Evolutionary conservation across 2,113 vertebrate genomes (phyloP), one percentile per base, ranked within the genome.

Genomic region (Ptyas mucosa): DNA sequence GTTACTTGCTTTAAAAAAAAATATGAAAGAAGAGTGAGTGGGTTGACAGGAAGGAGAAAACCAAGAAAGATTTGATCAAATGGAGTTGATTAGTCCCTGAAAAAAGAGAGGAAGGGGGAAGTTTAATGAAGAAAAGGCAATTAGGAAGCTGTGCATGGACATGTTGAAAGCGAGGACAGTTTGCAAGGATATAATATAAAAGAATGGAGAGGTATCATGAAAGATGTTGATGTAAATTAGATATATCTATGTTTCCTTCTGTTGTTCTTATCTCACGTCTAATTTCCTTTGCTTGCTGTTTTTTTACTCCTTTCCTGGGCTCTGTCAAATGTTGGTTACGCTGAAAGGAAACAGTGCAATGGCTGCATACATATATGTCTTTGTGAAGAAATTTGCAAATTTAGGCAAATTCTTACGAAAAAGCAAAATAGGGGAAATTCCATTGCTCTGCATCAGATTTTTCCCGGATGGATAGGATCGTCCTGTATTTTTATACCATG

Each of bases 1-100:
- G 69, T 39, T 20, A 81, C 8, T 39, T 39, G 14, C 7, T 39
- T 81, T 75, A 2, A 39, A 81, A 81, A 39, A 12, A n/a, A 8
- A 39, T 39, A 75, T 9, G 34, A 81, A 81, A 39, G 69, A 81
- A 39, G 69, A 81, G 88, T 34, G 29, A 49, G 0, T 0, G 46
- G 87, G 3, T 0, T 39, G 55, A 93, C 58, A 23, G 81, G 55
- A 49, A 87, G 11, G 0, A 0, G 39, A 55, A 43, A 46, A 58
- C 23, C 34, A 61, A 89, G 39, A 46, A 20, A 18, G n/a, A 18
- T 39, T 39, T 81, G 69, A 39, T 81, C 69, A 81, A 81, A 39
- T 34, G n/a, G 69, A 81, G n/a, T 81, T 81, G 69, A 81, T 39
- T 39, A 81, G n/a, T 20, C 34, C 15, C 69, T 81, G 69, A 81